Conservation (phyloP, 2,888 invertebrate species). For the Pyrochroa serraticornis region DNA sequence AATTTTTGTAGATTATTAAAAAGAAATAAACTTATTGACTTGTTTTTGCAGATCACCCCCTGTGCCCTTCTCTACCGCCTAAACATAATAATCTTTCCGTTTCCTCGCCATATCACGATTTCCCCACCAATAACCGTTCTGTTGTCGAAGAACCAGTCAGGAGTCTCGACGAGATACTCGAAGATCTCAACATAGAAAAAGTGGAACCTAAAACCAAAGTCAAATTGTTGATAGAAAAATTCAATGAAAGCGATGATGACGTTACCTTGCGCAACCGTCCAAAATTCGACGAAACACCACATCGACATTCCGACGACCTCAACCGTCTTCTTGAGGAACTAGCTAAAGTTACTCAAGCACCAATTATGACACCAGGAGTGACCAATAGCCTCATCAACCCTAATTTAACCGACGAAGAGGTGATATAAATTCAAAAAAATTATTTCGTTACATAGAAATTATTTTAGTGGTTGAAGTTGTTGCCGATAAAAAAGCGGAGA, state of each 20-base stretch:
- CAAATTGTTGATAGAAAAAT: conserved; percentile 50
- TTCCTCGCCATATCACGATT: conserved; percentile 46
- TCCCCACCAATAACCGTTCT: conserved; percentile 20
- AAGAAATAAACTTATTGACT: neutral
- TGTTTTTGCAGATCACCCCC: neutral
- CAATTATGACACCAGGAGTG: conserved; percentile 53
- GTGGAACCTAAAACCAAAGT: conserved; percentile 39
- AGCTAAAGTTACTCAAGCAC: conserved; percentile 55
- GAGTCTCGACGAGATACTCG: conserved; percentile 51
- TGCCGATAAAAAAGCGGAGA: conserved; percentile 47
- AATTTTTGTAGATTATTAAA: neutral
- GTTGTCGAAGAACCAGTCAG: conserved; percentile 34
- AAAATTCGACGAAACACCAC: conserved; percentile 7
- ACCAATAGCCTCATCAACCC: conserved; percentile 52
- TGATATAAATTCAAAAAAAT: conserved; percentile 27
- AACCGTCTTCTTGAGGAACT: conserved; percentile 52
- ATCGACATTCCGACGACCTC: conserved; percentile 52
- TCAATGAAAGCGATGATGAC: conserved; percentile 43
- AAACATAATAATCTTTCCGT: conserved; percentile 25
- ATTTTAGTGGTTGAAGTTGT: conserved; percentile 49
- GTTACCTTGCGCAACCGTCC: conserved; percentile 33
- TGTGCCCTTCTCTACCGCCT: conserved; percentile 30
- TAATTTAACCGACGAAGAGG: conserved; percentile 49
- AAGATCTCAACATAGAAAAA: conserved; percentile 48
- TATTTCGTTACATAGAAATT: too few species aligned